Evolutionary conservation across 2,113 vertebrate species (phyloP).

Genomic region (Siniperca chuatsi): DNA sequence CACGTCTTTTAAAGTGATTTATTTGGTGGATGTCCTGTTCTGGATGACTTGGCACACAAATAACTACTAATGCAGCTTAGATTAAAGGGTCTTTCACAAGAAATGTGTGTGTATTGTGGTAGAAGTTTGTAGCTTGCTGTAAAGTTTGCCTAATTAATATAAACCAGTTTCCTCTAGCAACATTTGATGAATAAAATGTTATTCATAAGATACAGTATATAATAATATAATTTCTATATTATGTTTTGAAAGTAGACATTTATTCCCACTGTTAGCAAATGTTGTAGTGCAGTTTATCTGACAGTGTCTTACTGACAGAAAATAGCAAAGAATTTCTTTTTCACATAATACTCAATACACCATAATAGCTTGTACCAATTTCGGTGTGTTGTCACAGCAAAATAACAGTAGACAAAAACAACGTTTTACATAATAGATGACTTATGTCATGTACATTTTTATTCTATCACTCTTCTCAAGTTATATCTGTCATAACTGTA

Average conservation of each 20-base stretch:
- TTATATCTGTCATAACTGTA: not conserved
- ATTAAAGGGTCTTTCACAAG: not conserved
- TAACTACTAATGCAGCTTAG: constrained; percentile 64
- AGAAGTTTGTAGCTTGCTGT: not conserved
- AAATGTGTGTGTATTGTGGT: not conserved
- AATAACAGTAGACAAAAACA: not conserved
- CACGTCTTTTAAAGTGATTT: constrained; percentile 81
- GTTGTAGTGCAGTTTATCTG: not conserved
- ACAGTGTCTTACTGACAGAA: not conserved
- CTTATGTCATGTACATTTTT: not conserved
- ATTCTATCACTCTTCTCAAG: not conserved
- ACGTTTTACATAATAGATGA: not conserved
- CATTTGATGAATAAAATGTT: not conserved
- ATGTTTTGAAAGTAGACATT: constrained; percentile 8
- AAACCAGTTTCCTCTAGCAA: not conserved
- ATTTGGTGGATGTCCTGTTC: constrained; percentile 69
- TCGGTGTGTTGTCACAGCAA: not conserved
- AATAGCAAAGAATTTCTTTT: not conserved
- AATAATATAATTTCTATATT: not conserved
- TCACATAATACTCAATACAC: not conserved
- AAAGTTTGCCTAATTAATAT: not conserved
- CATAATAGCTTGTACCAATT: not conserved
- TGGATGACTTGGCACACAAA: constrained; percentile 78
- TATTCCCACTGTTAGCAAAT: not conserved
- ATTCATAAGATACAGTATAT: too few relatives aligned